These are phyloP conservation scores for Polyergus mexicanus DNA, from an alignment of 1,140 invertebrate genomes.

Conservation along the genomic window DNA sequence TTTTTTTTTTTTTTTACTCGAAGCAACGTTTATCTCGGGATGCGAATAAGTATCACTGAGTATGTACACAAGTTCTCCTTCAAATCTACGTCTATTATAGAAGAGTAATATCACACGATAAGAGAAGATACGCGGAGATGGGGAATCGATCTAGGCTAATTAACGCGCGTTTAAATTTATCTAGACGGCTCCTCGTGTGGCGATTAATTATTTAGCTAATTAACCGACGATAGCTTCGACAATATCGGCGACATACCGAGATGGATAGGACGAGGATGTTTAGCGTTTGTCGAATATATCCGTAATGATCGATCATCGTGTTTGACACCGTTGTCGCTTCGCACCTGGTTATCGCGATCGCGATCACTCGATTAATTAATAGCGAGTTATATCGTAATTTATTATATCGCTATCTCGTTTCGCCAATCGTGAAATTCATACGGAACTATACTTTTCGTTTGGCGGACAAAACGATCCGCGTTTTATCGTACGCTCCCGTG, in stretches of 20 bases:
- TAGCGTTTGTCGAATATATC: conserved; percentile 56
- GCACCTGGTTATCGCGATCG: conserved; percentile 54
- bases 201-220: conserved; percentile 60
- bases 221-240: conserved; percentile 54
- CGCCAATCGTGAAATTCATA: conserved; percentile 40
- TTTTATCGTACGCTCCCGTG: conserved; percentile 52
- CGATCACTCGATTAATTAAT: conserved; percentile 58
- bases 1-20: not conserved
- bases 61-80: not conserved
- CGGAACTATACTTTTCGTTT: conserved; percentile 38
- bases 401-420: conserved; percentile 49
- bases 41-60: not conserved
- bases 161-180: conserved; percentile 48
- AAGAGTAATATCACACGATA: not conserved
- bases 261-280: conserved; percentile 45
- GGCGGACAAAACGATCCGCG: conserved; percentile 40
- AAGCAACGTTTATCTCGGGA: not conserved
- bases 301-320: conserved; percentile 51
- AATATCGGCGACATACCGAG: conserved; percentile 10
- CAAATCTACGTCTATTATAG: too few relatives aligned
- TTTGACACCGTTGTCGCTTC: conserved; percentile 45
- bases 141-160: conserved; percentile 34
- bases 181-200: not conserved
- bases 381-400: conserved; percentile 54
- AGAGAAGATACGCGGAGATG: not conserved